Evolutionary conservation across 2,888 invertebrate species (phyloP).

Genomic region (Andricus curvator): DNA sequence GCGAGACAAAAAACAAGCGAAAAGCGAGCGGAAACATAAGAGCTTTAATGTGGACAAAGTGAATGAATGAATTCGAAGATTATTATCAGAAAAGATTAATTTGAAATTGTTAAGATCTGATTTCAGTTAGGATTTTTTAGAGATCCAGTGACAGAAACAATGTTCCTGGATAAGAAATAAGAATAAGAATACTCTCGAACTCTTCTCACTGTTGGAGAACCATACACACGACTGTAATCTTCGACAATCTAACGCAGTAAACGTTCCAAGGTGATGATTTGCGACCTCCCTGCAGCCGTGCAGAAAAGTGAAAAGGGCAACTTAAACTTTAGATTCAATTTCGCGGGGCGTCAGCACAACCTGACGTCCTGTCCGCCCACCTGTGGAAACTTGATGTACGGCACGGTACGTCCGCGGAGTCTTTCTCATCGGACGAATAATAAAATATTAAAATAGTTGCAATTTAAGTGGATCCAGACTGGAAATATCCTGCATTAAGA

Average conservation of each 20-base stretch:
- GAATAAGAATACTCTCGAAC: background rate
- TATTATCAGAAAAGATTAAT: background rate
- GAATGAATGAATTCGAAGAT: no score
- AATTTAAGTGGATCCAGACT: slow-evolving; percentile 17
- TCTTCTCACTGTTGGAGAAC: slow-evolving; percentile 13
- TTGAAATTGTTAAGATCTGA: background rate
- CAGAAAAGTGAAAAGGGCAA: slow-evolving; percentile 60
- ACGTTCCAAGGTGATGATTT: slow-evolving; percentile 76
- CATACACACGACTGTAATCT: slow-evolving; percentile 70
- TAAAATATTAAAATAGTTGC: slow-evolving; percentile 50
- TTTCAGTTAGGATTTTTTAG: background rate
- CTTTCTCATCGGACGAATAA: slow-evolving; percentile 55
- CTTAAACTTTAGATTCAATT: slow-evolving; percentile 77
- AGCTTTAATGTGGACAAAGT: no score
- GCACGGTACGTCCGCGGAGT: slow-evolving; percentile 43
- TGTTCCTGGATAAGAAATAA: background rate
- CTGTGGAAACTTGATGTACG: slow-evolving; percentile 60
- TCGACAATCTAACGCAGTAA: slow-evolving; percentile 75
- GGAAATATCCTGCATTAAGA: background rate
- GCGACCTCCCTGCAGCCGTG: slow-evolving; percentile 72
- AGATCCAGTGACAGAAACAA: background rate
- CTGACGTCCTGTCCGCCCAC: slow-evolving; percentile 77
- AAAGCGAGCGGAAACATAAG: no score
- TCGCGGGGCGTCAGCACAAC: slow-evolving; percentile 74
- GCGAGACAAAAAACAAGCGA: no score